Percentiles rank a stretch among this genome's conserved stretches.
These are phyloP conservation scores for Gymnodraco acuticeps DNA, from an alignment of 2,797 vertebrate genomes.

Conservation along the genomic window DNA sequence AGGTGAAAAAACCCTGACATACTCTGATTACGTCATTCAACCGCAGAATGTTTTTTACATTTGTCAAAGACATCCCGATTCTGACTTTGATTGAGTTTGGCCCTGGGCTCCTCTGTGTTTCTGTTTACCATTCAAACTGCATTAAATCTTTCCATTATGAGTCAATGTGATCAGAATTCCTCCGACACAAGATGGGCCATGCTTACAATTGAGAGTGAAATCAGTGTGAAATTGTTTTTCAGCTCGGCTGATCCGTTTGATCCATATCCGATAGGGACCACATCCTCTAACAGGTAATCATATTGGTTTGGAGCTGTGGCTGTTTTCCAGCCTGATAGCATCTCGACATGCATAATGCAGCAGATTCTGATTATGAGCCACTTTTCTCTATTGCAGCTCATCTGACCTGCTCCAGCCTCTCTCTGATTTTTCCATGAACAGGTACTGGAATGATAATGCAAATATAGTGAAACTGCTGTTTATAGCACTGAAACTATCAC, in stretches of 20 bases:
- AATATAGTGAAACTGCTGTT: conserved; percentile 47
- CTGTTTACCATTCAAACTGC: conserved; percentile 82
- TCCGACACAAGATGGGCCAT: conserved; percentile 75
- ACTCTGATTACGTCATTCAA: conserved; percentile 21
- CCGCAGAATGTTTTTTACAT: conserved; percentile 45
- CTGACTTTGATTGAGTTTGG: conserved; percentile 68
- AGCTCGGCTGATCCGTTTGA: conserved; percentile 85
- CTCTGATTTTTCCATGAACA: conserved; percentile 75
- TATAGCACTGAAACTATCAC: conserved; percentile 28
- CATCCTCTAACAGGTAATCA: conserved; percentile 85
- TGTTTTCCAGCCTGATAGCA: conserved; percentile 76
- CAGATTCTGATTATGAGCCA: conserved; percentile 76
- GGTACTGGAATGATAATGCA: conserved; percentile 65
- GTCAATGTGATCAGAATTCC: conserved; percentile 83
- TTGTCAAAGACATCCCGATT: conserved; percentile 55
- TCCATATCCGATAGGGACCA: conserved; percentile 81
- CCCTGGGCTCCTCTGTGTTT: conserved; percentile 42
- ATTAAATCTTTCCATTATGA: conserved; percentile 84
- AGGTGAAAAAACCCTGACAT: conserved; percentile 20
- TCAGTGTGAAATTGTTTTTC: conserved; percentile 86
- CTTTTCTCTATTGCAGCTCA: conserved; percentile 76
- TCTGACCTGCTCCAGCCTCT: conserved; percentile 76
- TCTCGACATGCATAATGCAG: conserved; percentile 81
- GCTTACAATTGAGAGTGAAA: conserved; percentile 85
- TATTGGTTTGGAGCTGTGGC: conserved; percentile 78